Evolutionary conservation across 2,888 invertebrate species (phyloP).

Genomic region (Cremastinae sp.): DNA sequence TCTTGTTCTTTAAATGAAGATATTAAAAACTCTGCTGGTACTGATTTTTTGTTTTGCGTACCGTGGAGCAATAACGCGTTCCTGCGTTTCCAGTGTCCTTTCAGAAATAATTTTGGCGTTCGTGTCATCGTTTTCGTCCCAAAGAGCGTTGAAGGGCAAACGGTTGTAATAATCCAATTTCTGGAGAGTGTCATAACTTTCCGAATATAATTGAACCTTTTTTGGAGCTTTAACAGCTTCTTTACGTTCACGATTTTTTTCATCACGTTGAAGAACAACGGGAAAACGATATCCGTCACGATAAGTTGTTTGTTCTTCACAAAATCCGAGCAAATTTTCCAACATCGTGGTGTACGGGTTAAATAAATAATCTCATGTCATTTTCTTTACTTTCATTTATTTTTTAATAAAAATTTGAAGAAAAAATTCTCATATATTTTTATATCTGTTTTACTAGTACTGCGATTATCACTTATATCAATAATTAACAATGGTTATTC

Average conservation of each 20-base stretch:
- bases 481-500: slow-evolving; percentile 6
- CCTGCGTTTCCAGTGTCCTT: background rate
- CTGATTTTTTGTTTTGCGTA: slow-evolving; percentile 1
- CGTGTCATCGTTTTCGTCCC: slow-evolving; percentile 72
- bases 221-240: background rate
- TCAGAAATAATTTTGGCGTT: slow-evolving; percentile 67
- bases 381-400: too few relatives aligned
- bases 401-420: too few relatives aligned
- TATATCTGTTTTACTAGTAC: too few relatives aligned
- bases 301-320: slow-evolving; percentile 47
- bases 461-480: background rate
- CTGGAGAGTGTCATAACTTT: slow-evolving; percentile 61
- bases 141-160: slow-evolving; percentile 75
- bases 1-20: slow-evolving; percentile 68
- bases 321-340: slow-evolving; percentile 37
- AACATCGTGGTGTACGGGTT: slow-evolving; percentile 13
- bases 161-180: slow-evolving; percentile 51
- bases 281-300: slow-evolving; percentile 47
- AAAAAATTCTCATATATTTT: too few relatives aligned
- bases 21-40: background rate
- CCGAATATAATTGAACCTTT: slow-evolving; percentile 15
- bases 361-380: background rate
- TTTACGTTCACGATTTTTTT: background rate
- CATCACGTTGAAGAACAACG: background rate
- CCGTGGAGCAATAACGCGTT: slow-evolving; percentile 9